A percentile compares a stretch with the other conserved stretches of the same genome.
Conservation (phyloP, 2,113 vertebrate genomes). For the Platysternon megacephalum region DNA sequence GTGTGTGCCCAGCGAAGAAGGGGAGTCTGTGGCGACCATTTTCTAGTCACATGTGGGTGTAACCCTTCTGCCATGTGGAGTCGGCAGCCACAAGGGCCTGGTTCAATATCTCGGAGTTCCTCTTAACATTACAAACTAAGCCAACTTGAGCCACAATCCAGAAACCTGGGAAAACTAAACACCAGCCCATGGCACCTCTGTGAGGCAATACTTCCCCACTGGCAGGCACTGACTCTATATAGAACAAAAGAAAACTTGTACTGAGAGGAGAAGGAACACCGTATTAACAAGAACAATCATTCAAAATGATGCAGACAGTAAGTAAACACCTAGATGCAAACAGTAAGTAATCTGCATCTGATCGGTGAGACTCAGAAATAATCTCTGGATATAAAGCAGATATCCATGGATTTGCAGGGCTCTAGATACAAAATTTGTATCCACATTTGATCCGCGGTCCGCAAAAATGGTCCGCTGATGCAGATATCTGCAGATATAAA, state of each 20-base stretch:
- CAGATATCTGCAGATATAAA: too few species aligned
- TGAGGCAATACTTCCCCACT: not conserved
- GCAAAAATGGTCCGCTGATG: too few species aligned
- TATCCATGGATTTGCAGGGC: too few species aligned
- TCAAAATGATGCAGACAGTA: not conserved
- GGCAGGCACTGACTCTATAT: not conserved
- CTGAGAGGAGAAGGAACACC: not conserved
- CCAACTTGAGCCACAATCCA: not conserved
- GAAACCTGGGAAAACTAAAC: not conserved
- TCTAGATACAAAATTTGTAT: too few species aligned
- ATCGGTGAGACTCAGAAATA: too few species aligned
- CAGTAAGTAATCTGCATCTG: not conserved
- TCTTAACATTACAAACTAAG: not conserved
- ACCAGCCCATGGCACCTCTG: not conserved
- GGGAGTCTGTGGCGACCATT: fast-evolving
- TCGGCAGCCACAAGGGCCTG: not conserved
- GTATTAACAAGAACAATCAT: not conserved
- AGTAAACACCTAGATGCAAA: not conserved
- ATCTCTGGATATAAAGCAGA: too few species aligned
- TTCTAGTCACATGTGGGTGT: fast-evolving
- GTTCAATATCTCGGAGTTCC: not conserved
- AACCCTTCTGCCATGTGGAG: not conserved
- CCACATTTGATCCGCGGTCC: too few species aligned
- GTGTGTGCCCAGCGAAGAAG: fast-evolving
- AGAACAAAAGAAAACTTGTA: not conserved